Base-by-base conservation (phyloP, 2,113 vertebrate genomes). In the Malurus elegans region DNA sequence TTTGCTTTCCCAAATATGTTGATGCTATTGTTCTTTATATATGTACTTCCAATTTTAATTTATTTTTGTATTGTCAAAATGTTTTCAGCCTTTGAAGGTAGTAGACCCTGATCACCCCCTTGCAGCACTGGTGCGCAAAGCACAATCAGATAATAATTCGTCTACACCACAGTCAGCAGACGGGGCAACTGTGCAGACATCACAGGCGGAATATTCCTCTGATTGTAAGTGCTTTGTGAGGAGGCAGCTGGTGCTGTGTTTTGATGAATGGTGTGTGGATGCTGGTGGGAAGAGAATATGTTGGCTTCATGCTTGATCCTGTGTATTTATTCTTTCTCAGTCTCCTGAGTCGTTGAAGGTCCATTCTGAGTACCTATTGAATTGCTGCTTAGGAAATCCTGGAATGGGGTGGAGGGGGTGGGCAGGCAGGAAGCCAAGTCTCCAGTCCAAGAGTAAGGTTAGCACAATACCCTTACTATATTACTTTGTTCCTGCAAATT, bases 51-150 rank as follows among this genome's bases (percentile, higher is more conserved):
- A 14, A 48, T 70, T 79, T 45, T 82, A 60, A 57, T 79, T 1
- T 48, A 34, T 31, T 72, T 76, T n/a, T 34, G 48, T 72, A 2
- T 82, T 91, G 51, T 87, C 51, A 92, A 75, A 91, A 62, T 92
- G 8, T 88, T 86, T 89, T 34, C 90, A 99, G 99, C 99, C 99
- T 91, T 95, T 99, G 69, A 98, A 98, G 93, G 99, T 99, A 16
- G 99, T 99, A 87, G 99, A 99, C 86, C 99, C 99, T 3, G 99
- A 99, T 97, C 99, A 99, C 81, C 99, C 99, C 1, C 97, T 99
- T 40, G 99, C 99, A 54, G 99, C 97, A 1, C 98, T 99, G 57
- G 99, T 99, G 65, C 98, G 98, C 36, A 99, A 99, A 98, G 98
- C 98, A 4, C 97, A 98, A 58, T 98, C 97, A 38, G 99, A 99